phyloP scores from a whole-genome alignment of 1,140 invertebrate genomes.

The Oncopeltus fasciatus region DNA sequence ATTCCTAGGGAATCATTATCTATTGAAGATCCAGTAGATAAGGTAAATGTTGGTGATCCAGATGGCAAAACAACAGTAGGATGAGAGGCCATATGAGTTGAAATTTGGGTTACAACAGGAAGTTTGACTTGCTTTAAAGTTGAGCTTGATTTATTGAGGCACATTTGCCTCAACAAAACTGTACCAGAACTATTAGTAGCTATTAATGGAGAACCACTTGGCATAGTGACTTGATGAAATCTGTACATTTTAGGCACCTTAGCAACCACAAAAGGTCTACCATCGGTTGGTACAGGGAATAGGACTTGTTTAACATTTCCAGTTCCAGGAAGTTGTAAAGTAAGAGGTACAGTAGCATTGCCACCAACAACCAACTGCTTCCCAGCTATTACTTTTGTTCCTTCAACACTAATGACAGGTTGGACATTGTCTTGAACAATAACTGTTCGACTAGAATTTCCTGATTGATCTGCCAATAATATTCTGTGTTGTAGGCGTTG shows the following conservation, averaged over 20 bases:
- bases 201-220: slow-evolving; percentile 23
- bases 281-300: slow-evolving; percentile 24
- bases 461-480: slow-evolving; percentile 19
- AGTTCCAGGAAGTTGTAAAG: slow-evolving; percentile 18
- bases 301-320: slow-evolving; percentile 25
- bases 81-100: slow-evolving; percentile 23
- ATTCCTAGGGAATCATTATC: slow-evolving; percentile 20
- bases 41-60: slow-evolving; percentile 20
- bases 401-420: slow-evolving; percentile 22
- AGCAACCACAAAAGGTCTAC: slow-evolving; percentile 24
- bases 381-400: slow-evolving; percentile 22
- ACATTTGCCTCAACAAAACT: slow-evolving; percentile 25
- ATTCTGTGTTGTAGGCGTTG: slow-evolving; percentile 18
- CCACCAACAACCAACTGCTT: slow-evolving; percentile 25
- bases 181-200: slow-evolving; percentile 19
- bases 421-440: slow-evolving; percentile 36
- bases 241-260: slow-evolving; percentile 26
- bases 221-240: slow-evolving; percentile 25
- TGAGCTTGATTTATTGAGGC: slow-evolving; percentile 21
- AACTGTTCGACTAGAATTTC: slow-evolving; percentile 29
- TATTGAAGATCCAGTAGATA: slow-evolving; percentile 13
- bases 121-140: slow-evolving; percentile 25
- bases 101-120: slow-evolving; percentile 19
- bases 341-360: slow-evolving; percentile 22
- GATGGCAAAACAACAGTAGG: slow-evolving; percentile 25